phyloP scores from a whole-genome alignment of 2,113 vertebrate species.

The Tautogolabrus adspersus region DNA sequence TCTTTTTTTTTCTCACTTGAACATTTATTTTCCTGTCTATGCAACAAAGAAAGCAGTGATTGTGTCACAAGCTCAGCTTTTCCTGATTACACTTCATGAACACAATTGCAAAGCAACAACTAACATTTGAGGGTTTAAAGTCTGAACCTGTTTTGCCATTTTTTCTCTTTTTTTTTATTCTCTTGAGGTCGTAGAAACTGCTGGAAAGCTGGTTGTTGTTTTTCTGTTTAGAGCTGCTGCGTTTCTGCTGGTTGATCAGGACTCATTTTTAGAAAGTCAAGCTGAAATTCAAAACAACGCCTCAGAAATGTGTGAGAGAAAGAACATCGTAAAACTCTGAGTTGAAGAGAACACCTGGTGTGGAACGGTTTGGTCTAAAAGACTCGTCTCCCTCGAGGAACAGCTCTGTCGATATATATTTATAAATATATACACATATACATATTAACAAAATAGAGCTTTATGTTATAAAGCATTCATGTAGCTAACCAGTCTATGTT shows the following conservation, averaged over 20 bases:
- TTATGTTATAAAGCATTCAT: slow-evolving; percentile 82
- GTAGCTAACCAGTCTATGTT: slow-evolving; percentile 62
- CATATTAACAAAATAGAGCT: slow-evolving; percentile 89
- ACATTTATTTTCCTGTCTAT: slow-evolving; percentile 68
- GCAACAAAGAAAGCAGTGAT: slow-evolving; percentile 83
- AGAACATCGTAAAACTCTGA: slow-evolving; percentile 52
- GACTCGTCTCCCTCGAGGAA: slow-evolving; percentile 68
- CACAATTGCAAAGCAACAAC: slow-evolving; percentile 75
- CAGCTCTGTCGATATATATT: slow-evolving; percentile 80
- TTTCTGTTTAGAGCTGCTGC: slow-evolving; percentile 73
- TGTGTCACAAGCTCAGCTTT: slow-evolving; percentile 78
- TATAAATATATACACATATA: slow-evolving; percentile 89
- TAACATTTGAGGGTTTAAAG: slow-evolving; percentile 70
- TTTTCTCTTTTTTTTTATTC: slow-evolving; percentile 18
- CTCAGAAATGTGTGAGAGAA: slow-evolving; percentile 17
- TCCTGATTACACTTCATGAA: slow-evolving; percentile 70
- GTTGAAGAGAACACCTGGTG: slow-evolving; percentile 60
- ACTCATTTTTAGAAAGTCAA: slow-evolving; percentile 34
- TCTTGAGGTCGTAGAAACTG: slow-evolving; percentile 66
- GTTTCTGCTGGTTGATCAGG: slow-evolving; percentile 72
- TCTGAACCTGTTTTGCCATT: slow-evolving; percentile 19
- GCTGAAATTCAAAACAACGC: slow-evolving; percentile 40
- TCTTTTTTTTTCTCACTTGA: slow-evolving; percentile 37
- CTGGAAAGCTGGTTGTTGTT: slow-evolving; percentile 70
- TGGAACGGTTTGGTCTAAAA: slow-evolving; percentile 69